Base-by-base conservation (phyloP, 2,888 invertebrate genomes). In the Pecten maximus region DNA sequence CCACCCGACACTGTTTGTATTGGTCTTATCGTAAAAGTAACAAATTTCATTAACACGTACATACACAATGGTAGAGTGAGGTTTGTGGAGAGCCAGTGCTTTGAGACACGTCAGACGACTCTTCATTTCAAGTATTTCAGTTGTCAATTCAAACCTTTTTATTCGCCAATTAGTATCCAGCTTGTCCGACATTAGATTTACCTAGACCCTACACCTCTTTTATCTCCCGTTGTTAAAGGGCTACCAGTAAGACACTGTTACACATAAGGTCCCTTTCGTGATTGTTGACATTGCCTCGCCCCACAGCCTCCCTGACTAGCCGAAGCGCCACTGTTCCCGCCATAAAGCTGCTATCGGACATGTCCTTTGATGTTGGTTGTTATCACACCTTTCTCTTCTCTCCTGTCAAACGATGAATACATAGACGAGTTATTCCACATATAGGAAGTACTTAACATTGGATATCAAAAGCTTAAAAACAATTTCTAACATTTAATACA, bases 121-220 rank as follows among this genome's bases (percentile, higher is more conserved):
- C 40, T 88, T 60, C 87, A 87, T 48, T 74, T 60, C 35, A 87
- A 90, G 88, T 88, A 88, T 87, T 87, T 60, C 87, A 40, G 60
- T 87, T 89, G 87, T 89, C 48, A 87, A 89, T 88, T 89, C 40
- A 88, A 44, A 87, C 48, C 90, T 88, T 92, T 92, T 91, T 89
- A 91, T 91, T 90, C 88, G 88, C 89, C 88, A 92, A 92, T 92
- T 92, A 92, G 91, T 89, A 92, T 87, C 40, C 28, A 88, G 48
- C 60, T 86, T 86, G 60, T 89, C 89, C 87, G 86, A 89, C 90
- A 87, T 88, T 39, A 89, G 86, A 88, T 88, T 89, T 89, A 44
- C 87, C 48, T 40, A 15, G 74, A 74, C 74, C 23, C 88, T 87
- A 91, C 89, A 92, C 91, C 91, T 92, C 74, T 74, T 74, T 74